Evolutionary conservation across 2,797 vertebrate genomes (phyloP), one percentile per base, ranked within the genome.

Genomic region (Pagetopsis macropterus): DNA sequence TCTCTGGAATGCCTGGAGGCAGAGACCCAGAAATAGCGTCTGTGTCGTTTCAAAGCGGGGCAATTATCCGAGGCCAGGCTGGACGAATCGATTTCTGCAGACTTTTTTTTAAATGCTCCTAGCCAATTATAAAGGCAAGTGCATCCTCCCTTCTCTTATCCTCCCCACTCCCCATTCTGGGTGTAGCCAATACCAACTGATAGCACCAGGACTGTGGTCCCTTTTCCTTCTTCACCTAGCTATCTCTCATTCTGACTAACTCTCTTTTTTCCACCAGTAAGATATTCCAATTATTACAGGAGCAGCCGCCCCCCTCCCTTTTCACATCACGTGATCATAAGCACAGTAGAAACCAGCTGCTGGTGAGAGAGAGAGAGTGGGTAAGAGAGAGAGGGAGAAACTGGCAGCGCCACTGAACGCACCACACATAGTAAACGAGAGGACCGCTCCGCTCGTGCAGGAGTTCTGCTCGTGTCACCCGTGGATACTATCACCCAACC

Each of bases 11-110:
- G 82, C 79, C 83, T 44, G 65, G 48, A 72, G 83, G 76, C 85
- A 79, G 44, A 78, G 83, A 73, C 75, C 78, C 75, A 61, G 85
- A 69, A 86, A 86, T 77, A 82, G 81, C 72, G 60, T 75, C 65
- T 51, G 77, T 81, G 87, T 87, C 73, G 74, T 90, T 90, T 92
- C 79, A 92, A 87, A 93, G 79, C 76, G 33, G 81, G 75, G 80
- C 89, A 93, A 91, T 92, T 93, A 92, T 89, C 81, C 72, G 71
- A 70, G 82, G 79, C 86, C 75, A 59, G 82, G 82, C 81, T 76
- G 82, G 83, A 88, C 81, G 45, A 87, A 94, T 93, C 84, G 87
- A 93, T 93, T 92, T 79, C 71, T 90, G 72, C 74, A 90, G 85
- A 82, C 83, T 89, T 85, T 91, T 79, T 78, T 87, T 93, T 86